Evolutionary conservation across 2,113 vertebrate species (phyloP), one percentile per base, ranked within the genome.

Genomic region (Lethenteron camtschaticum): DNA sequence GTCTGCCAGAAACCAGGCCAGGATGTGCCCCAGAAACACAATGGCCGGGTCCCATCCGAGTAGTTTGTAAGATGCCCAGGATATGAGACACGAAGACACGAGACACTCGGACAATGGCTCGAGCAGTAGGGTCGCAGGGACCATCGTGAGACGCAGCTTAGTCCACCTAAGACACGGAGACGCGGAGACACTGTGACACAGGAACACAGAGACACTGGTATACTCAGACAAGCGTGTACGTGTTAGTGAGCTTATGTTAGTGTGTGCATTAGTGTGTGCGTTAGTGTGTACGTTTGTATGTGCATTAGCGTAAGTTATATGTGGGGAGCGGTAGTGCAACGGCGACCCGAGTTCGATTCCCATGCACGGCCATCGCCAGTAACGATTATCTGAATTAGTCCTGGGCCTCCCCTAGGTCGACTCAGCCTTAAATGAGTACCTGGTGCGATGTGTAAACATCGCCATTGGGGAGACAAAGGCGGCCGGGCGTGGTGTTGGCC

Each of bases 41-140:
- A 95, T 91, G 90, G 96, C 91, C 79, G 95, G 91, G 78, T 97
- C 91, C 90, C 94, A 97, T 80, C 84, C 86, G 74, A 83, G 96
- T 7, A 95, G 78, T 57, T 92, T 81, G 77, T 96, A 89, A 12
- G 85, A 91, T 1, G 91, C 87, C 94, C 91, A 96, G 76, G 91
- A 87, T 72, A 96, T 97, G 76, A 96, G 87, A 68, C 96, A 86
- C 76, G 89, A 94, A 68, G 94, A 88, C 76, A 97, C 85, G 74
- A 97, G 96, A 75, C 94, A 97, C 79, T 97, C 91, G 0, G 94
- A 95, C 73, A 97, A 85, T 10, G 94, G 91, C 74, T 97, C 94
- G 75, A 90, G 84, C 72, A 86, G 80, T 72, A 97, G 86, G 8
- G 94, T 97, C 58, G 82, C 88, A 20, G 94, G 94, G 57, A 97